Evolutionary conservation across 1,140 invertebrate genomes (phyloP).

Genomic region (Drosophila setifemur): DNA sequence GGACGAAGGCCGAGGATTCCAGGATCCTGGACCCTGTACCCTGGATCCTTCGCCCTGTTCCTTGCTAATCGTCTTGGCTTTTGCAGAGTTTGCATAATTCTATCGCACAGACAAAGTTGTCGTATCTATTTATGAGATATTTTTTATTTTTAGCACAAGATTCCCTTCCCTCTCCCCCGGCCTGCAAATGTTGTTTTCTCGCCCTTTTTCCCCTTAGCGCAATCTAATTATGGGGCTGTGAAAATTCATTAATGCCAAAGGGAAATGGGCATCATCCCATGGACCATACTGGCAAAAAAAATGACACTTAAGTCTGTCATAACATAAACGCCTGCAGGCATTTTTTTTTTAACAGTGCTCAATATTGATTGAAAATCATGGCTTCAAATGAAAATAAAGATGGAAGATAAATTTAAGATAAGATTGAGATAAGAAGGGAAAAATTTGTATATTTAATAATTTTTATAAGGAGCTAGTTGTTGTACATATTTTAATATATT

Average conservation of each 20-base stretch:
- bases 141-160: slow-evolving; percentile 64
- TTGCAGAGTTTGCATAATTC: slow-evolving; percentile 70
- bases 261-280: not conserved
- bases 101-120: slow-evolving; percentile 10
- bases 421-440: too few relatives aligned
- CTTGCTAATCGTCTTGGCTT: slow-evolving; percentile 67
- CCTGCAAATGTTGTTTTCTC: slow-evolving; percentile 10
- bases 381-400: too few relatives aligned
- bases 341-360: too few relatives aligned
- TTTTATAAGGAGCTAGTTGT: too few relatives aligned
- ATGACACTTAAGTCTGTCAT: too few relatives aligned
- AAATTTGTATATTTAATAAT: too few relatives aligned
- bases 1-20: not conserved
- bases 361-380: too few relatives aligned
- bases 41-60: not conserved
- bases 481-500: too few relatives aligned
- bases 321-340: too few relatives aligned
- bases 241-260: slow-evolving; percentile 67
- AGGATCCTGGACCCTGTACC: not conserved
- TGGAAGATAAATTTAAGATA: too few relatives aligned
- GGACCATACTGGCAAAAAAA: not conserved
- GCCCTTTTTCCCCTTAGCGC: slow-evolving; percentile 40
- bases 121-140: slow-evolving; percentile 51
- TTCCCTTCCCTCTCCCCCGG: not conserved
- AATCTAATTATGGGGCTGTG: slow-evolving; percentile 70